phyloP scores from a whole-genome alignment of 1,140 invertebrate genomes.

The Hypothenemus hampei region DNA sequence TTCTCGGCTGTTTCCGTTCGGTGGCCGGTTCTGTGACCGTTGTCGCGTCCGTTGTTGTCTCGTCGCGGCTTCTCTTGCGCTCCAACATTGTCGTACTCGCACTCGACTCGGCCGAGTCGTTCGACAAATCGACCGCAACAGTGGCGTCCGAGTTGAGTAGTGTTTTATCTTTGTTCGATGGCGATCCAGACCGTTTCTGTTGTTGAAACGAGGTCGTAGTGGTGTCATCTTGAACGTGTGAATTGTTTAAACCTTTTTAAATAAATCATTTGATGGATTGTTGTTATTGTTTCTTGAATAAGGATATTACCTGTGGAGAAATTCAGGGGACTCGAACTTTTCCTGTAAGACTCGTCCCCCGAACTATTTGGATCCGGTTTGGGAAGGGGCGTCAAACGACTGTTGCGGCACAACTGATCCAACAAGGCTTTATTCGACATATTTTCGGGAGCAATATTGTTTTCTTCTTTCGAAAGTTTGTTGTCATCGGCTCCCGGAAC shows the following conservation, averaged over 20 bases:
- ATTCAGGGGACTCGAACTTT: conserved; percentile 39
- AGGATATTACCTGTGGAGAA: conserved; percentile 36
- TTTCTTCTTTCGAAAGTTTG: conserved; percentile 40
- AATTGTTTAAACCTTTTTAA: too few species aligned
- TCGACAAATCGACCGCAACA: conserved; percentile 4
- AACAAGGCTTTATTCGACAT: conserved; percentile 61
- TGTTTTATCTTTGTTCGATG: conserved; percentile 34
- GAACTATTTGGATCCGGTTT: conserved; percentile 41
- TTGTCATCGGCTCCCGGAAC: conserved; percentile 43
- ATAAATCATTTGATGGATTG: too few species aligned
- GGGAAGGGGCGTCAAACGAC: conserved; percentile 53
- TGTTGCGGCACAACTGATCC: conserved; percentile 65
- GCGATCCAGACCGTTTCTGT: too few species aligned
- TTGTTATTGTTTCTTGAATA: too few species aligned
- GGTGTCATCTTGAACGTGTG: too few species aligned
- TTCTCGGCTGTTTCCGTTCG: conserved; percentile 38
- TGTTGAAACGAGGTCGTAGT: too few species aligned
- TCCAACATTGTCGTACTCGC: background rate
- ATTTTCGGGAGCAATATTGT: conserved; percentile 46
- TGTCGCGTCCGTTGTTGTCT: background rate
- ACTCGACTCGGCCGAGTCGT: conserved; percentile 23
- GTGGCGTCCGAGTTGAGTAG: conserved; percentile 36
- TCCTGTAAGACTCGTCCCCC: conserved; percentile 41
- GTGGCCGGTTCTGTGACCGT: conserved; percentile 24
- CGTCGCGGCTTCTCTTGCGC: conserved; percentile 20